Percentiles rank a stretch among this genome's conserved stretches.
phyloP scores from a whole-genome alignment of 2,113 vertebrate genomes.

The Lynx canadensis region DNA sequence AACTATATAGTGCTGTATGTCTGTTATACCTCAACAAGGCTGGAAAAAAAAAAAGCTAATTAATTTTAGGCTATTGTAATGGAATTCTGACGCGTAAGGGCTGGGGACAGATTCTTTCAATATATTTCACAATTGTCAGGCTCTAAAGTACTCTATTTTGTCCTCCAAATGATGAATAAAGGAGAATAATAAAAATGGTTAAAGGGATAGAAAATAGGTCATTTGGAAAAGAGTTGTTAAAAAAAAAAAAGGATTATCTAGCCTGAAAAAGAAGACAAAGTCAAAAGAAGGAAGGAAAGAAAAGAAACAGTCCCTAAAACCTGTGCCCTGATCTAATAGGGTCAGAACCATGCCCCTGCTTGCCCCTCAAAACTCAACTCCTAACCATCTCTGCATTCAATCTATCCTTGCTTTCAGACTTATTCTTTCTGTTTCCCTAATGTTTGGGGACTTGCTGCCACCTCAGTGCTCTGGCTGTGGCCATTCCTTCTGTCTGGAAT shows the following conservation, averaged over 20 bases:
- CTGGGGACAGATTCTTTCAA: background rate
- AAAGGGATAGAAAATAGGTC: background rate
- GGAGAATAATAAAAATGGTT: background rate
- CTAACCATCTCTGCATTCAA: too few relatives aligned
- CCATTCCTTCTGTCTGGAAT: background rate
- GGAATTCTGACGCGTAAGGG: background rate
- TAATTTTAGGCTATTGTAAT: background rate
- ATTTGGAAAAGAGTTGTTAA: background rate
- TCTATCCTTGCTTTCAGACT: background rate
- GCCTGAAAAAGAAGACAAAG: background rate
- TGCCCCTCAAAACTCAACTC: background rate
- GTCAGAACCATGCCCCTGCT: too few relatives aligned
- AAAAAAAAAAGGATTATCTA: background rate
- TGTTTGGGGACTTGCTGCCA: background rate
- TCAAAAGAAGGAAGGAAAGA: background rate
- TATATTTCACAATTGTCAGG: background rate
- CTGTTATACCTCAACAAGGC: background rate
- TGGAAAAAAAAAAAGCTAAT: background rate
- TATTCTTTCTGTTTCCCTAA: background rate
- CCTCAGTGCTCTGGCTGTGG: background rate
- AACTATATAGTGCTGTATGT: background rate
- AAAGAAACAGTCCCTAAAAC: background rate
- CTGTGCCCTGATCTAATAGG: background rate
- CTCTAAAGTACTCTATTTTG: background rate
- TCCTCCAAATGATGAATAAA: background rate